phyloP scores from a whole-genome alignment of 2,888 invertebrate genomes.

The Cyclophora punctaria region DNA sequence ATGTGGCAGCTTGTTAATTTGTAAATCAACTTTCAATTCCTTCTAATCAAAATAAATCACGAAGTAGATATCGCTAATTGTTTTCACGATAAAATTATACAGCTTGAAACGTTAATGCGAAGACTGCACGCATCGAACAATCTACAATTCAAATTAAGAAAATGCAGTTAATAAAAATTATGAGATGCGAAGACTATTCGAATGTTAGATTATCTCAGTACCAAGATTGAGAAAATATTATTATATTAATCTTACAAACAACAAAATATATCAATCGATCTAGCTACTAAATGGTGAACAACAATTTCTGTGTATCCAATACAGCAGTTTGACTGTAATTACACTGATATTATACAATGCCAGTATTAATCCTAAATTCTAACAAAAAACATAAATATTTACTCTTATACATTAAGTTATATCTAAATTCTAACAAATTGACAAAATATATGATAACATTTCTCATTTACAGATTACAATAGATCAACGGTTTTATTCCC shows the following conservation, averaged over 20 bases:
- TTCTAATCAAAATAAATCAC: constrained; percentile 12
- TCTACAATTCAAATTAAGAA: too few relatives aligned
- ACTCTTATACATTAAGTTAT: constrained; percentile 38
- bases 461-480: constrained; percentile 54
- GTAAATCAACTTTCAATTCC: constrained; percentile 28
- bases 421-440: constrained; percentile 57
- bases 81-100: too few relatives aligned
- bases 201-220: neutral
- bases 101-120: too few relatives aligned
- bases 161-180: too few relatives aligned
- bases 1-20: constrained; percentile 10
- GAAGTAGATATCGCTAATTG: too few relatives aligned
- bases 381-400: constrained; percentile 41
- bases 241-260: constrained; percentile 1
- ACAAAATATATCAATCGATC: constrained; percentile 7
- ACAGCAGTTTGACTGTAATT: constrained; percentile 31
- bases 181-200: neutral
- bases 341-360: constrained; percentile 27
- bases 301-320: constrained; percentile 19
- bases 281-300: constrained; percentile 15
- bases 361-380: constrained; percentile 23
- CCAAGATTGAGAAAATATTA: constrained; percentile 1
- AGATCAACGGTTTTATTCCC: constrained; percentile 44
- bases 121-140: too few relatives aligned
- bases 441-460: constrained; percentile 56